Evolutionary conservation across 2,888 invertebrate species (phyloP).

Genomic region (Vesta saturnalis): DNA sequence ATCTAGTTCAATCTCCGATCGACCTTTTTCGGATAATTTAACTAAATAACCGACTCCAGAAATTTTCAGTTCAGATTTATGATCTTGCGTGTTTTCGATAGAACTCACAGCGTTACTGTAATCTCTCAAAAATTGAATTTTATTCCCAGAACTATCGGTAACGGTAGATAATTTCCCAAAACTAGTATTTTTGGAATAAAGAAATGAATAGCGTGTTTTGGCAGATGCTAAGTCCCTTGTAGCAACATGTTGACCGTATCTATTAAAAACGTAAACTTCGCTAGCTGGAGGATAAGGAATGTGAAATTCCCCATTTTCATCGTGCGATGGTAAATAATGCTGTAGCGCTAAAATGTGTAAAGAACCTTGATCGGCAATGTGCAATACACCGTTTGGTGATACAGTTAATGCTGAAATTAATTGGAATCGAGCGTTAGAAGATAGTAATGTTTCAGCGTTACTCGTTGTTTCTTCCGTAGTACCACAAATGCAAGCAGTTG

Average conservation of each 20-base stretch:
- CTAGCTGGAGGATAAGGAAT: constrained; percentile 94
- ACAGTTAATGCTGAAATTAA: constrained; percentile 73
- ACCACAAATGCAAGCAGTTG: constrained; percentile 57
- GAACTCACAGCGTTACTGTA: constrained; percentile 93
- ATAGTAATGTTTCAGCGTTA: constrained; percentile 85
- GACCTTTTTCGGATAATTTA: constrained; percentile 87
- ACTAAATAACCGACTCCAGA: constrained; percentile 93
- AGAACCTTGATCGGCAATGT: constrained; percentile 94
- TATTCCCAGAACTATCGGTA: constrained; percentile 92
- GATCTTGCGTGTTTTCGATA: constrained; percentile 93
- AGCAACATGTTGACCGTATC: constrained; percentile 93
- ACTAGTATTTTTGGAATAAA: constrained; percentile 96
- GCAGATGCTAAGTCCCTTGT: constrained; percentile 96
- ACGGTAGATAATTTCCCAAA: constrained; percentile 94
- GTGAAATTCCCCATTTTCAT: constrained; percentile 90
- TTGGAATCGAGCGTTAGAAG: constrained; percentile 90
- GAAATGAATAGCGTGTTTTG: constrained; percentile 92
- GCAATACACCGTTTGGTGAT: constrained; percentile 94
- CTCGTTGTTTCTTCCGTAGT: constrained; percentile 71
- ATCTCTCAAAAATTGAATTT: constrained; percentile 90
- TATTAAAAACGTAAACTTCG: constrained; percentile 92
- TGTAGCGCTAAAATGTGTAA: constrained; percentile 85
- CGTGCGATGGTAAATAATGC: constrained; percentile 87
- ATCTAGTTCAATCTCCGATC: constrained; percentile 88
- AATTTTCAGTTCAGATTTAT: constrained; percentile 91